phyloP scores from a whole-genome alignment of 2,797 vertebrate genomes.

The Pseudochromis fuscus region DNA sequence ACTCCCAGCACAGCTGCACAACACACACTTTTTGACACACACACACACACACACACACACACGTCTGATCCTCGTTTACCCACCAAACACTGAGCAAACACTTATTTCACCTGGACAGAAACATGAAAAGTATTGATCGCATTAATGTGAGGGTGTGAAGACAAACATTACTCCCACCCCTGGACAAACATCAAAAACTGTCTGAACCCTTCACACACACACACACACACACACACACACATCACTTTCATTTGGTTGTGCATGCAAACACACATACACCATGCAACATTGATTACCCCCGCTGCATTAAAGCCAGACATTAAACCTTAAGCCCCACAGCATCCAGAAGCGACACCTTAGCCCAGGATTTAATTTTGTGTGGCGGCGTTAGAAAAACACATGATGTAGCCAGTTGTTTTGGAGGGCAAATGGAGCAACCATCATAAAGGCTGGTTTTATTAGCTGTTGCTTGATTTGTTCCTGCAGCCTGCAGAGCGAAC shows the following conservation, averaged over 20 bases:
- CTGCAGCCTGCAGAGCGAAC: conserved; percentile 92
- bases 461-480: conserved; percentile 99
- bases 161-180: conserved; percentile 33
- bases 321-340: conserved; percentile 76
- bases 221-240: background rate
- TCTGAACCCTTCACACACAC: background rate
- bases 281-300: conserved; percentile 82
- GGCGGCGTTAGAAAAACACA: conserved; percentile 95
- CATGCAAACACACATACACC: conserved; percentile 46
- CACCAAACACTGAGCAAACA: conserved; percentile 40
- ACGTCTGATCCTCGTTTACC: conserved; percentile 15
- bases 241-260: conserved; percentile 3
- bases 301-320: conserved; percentile 86
- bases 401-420: conserved; percentile 97
- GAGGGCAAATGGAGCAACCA: conserved; percentile 80
- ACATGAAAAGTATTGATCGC: conserved; percentile 43
- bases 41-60: conserved; percentile 11
- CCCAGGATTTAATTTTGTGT: conserved; percentile 91
- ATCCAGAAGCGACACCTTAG: conserved; percentile 95
- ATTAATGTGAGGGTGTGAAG: conserved; percentile 51
- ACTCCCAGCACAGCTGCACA: conserved; percentile 67
- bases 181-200: background rate
- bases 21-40: background rate
- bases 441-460: conserved; percentile 96
- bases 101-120: conserved; percentile 41